Evolutionary conservation across 2,888 invertebrate species (phyloP), one percentile per base, ranked within the genome.

Genomic region (Pristionchus maxplancki): DNA sequence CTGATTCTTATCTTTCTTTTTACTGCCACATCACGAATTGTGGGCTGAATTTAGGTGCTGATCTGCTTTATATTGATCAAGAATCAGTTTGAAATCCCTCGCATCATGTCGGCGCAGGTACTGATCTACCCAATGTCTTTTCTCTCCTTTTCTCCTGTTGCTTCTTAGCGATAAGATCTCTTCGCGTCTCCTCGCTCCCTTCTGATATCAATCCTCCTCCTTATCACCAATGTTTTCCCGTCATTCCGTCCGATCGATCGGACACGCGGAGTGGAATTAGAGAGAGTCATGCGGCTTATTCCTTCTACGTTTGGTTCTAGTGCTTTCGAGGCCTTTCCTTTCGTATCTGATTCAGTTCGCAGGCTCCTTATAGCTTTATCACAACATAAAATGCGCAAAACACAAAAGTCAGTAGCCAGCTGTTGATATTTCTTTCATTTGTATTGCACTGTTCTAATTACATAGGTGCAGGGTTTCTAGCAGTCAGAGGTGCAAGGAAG

Each of bases 101-200:
- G 6, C 3, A 64, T 64, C 28, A 8, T 28, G 4, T 58, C 24
- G 58, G n/a, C 28, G n/a, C 8, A 28, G 6, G 8, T 28, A 28
- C n/a, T 34, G 34, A 34, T 31, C 31, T 34, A 31, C 15, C 11
- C 8, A 67, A 67, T 28, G 4, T 67, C 31, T 34, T 34, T 34
- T 34, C 34, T 1, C 15, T 34, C 34, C 17, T 15, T 4, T 15
- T 37, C 71, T 71, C 37, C n/a, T 20, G 37, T 13, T 31, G 71
- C 71, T 71, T 71, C 71, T 71, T 71, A 24, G 17, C 37, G 71
- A 71, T 71, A 71, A 71, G 71, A 71, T 71, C 71, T 24, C 37
- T 5, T 6, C n/a, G 58, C 58, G 58, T 58, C 58, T 34, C 20
- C 71, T 24, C 37, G 15, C 31, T 28, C 20, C 37, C 71, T 71